Conservation (phyloP, 2,797 vertebrate species). For the Danio kyathit region DNA sequence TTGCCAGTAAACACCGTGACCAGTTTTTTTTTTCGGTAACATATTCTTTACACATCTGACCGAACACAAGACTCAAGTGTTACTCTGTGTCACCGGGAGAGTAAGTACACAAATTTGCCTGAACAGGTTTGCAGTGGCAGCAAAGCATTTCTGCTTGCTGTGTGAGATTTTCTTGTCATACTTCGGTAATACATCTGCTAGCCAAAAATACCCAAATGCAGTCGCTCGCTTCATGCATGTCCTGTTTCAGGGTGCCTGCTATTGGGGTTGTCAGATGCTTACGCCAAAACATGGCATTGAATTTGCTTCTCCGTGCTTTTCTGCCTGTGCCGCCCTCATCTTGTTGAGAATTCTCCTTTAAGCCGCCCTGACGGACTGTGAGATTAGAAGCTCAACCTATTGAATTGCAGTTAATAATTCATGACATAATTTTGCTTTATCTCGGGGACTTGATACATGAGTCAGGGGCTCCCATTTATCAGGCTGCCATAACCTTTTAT, state of each 20-base stretch:
- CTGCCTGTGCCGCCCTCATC: neutral
- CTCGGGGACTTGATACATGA: conserved; percentile 61
- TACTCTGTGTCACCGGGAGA: conserved; percentile 28
- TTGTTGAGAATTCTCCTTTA: conserved; percentile 28
- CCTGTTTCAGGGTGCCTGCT: conserved; percentile 6
- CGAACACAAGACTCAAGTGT: conserved; percentile 30
- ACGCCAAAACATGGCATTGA: conserved; percentile 10
- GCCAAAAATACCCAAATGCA: conserved; percentile 37
- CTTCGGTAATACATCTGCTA: conserved; percentile 33
- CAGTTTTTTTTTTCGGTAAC: conserved; percentile 5
- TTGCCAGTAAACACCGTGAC: conserved; percentile 16
- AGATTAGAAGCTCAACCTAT: conserved; percentile 58
- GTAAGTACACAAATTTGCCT: conserved; percentile 40
- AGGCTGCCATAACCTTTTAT: conserved; percentile 59
- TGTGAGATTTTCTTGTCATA: conserved; percentile 46
- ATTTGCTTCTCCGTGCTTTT: conserved; percentile 17
- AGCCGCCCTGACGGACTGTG: conserved; percentile 39
- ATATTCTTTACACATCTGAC: conserved; percentile 47
- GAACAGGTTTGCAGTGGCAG: conserved; percentile 24
- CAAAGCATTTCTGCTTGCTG: conserved; percentile 15
- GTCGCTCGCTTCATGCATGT: neutral
- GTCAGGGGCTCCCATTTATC: conserved; percentile 61
- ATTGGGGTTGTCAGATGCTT: conserved; percentile 32
- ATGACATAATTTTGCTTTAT: conserved; percentile 67
- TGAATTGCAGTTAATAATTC: conserved; percentile 68